Base-by-base conservation (phyloP, 1,140 invertebrate genomes). In the Nautilus pompilius region DNA sequence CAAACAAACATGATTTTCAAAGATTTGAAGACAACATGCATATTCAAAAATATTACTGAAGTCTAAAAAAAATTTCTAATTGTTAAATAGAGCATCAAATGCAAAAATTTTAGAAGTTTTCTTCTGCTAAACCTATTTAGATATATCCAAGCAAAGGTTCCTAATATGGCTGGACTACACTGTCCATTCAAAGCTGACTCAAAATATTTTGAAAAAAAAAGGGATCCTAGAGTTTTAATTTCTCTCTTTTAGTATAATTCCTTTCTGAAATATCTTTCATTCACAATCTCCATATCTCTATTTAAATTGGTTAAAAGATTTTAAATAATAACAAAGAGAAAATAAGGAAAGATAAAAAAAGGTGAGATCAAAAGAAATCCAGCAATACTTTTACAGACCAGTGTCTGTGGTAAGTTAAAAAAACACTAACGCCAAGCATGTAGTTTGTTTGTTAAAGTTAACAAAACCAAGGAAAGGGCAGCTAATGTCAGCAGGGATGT, bases 131-230 rank as follows among this genome's bases (percentile, higher is more conserved):
- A n/a, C n/a, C n/a, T n/a, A n/a, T n/a, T n/a, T n/a, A n/a, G n/a
- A n/a, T n/a, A n/a, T n/a, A n/a, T n/a, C n/a, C n/a, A n/a, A n/a
- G n/a, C n/a, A n/a, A n/a, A n/a, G n/a, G n/a, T n/a, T n/a, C n/a
- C n/a, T n/a, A n/a, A n/a, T n/a, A n/a, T n/a, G n/a, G n/a, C n/a
- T n/a, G n/a, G n/a, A n/a, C n/a, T n/a, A n/a, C n/a, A n/a, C n/a
- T n/a, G n/a, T n/a, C n/a, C n/a, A n/a, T n/a, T n/a, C n/a, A n/a
- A n/a, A n/a, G n/a, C n/a, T n/a, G n/a, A n/a, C n/a, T n/a, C n/a
- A n/a, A n/a, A n/a, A n/a, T n/a, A n/a, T n/a, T n/a, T 76, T 79
- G 69, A 46, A 70, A 70, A 33, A 24, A 53, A 48, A 51, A 58
- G 6, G 57, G 3, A 26, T 54, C 17, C 24, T 15, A 22, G 3